Evolutionary conservation across 2,113 vertebrate species (phyloP).

Genomic region (Brienomyrus longianalis): DNA sequence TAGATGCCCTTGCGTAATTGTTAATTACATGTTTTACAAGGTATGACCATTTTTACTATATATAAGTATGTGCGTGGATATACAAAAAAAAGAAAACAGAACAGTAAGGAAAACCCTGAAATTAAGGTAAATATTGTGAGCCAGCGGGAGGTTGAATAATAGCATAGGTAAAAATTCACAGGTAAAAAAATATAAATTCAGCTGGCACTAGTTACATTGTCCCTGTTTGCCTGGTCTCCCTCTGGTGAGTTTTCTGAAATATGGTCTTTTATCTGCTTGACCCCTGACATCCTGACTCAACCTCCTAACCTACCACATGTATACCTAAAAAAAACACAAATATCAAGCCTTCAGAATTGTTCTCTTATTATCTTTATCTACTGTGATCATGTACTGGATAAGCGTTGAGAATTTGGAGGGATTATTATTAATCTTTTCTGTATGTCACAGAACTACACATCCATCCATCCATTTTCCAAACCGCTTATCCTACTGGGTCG

Average conservation of each 20-base stretch:
- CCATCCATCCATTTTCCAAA: too few species aligned
- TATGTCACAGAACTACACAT: background rate
- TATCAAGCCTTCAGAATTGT: background rate
- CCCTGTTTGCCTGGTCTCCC: background rate
- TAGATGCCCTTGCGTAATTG: constrained; percentile 67
- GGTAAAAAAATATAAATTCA: background rate
- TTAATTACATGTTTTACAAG: constrained; percentile 64
- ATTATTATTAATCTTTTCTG: background rate
- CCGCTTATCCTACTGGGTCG: too few species aligned
- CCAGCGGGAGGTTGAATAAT: background rate
- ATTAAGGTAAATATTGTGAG: background rate
- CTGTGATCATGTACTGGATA: background rate
- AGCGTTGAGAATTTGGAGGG: background rate
- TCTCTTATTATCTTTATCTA: background rate
- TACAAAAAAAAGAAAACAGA: background rate
- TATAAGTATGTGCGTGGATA: constrained; percentile 35
- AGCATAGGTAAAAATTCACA: background rate
- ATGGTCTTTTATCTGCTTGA: background rate
- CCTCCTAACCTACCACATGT: background rate
- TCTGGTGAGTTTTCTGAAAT: background rate
- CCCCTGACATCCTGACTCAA: background rate
- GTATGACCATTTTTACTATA: constrained; percentile 47
- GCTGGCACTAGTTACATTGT: background rate
- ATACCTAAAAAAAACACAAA: background rate
- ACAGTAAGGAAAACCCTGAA: background rate